Conservation (phyloP, 2,888 invertebrate species). For the Autographa pulchrina region DNA sequence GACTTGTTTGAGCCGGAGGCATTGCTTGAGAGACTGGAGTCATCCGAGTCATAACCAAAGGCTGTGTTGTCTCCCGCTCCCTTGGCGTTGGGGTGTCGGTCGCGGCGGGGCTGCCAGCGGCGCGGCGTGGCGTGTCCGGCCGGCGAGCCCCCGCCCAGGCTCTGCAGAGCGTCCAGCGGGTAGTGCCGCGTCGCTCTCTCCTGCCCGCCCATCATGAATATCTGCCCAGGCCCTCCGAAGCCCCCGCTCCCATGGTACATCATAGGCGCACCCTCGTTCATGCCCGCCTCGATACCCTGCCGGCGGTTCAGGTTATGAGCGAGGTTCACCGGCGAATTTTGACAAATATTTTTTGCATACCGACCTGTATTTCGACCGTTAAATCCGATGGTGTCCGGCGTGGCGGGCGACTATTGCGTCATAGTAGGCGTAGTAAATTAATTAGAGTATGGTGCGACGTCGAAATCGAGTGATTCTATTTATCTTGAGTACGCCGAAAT, state of each 20-base stretch:
- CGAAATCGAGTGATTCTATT: constrained; percentile 76
- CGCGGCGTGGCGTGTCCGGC: constrained; percentile 70
- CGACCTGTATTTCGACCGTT: constrained; percentile 76
- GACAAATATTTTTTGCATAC: constrained; percentile 65
- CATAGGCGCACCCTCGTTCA: constrained; percentile 83
- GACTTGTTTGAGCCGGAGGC: constrained; percentile 86
- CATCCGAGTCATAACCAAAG: constrained; percentile 85
- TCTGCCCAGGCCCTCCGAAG: constrained; percentile 74
- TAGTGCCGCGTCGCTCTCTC: constrained; percentile 78
- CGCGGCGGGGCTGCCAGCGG: constrained; percentile 75
- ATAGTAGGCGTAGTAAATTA: constrained; percentile 80
- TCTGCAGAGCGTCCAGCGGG: constrained; percentile 76
- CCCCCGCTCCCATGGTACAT: constrained; percentile 81
- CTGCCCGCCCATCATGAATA: constrained; percentile 76
- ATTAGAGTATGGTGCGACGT: constrained; percentile 76
- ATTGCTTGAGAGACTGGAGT: constrained; percentile 86
- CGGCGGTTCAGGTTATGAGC: constrained; percentile 60
- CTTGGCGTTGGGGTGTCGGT: constrained; percentile 68
- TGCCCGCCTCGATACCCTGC: constrained; percentile 70
- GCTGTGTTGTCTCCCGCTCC: constrained; percentile 73
- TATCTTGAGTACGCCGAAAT: constrained; percentile 82
- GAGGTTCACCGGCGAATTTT: constrained; percentile 58
- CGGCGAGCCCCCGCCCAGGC: constrained; percentile 63
- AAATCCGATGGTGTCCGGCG: constrained; percentile 70
- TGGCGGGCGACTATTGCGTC: constrained; percentile 79